Percentiles rank a stretch among this genome's conserved stretches.
These are phyloP conservation scores for Dicentrarchus labrax DNA, from an alignment of 2,113 vertebrate genomes.

Conservation along the genomic window DNA sequence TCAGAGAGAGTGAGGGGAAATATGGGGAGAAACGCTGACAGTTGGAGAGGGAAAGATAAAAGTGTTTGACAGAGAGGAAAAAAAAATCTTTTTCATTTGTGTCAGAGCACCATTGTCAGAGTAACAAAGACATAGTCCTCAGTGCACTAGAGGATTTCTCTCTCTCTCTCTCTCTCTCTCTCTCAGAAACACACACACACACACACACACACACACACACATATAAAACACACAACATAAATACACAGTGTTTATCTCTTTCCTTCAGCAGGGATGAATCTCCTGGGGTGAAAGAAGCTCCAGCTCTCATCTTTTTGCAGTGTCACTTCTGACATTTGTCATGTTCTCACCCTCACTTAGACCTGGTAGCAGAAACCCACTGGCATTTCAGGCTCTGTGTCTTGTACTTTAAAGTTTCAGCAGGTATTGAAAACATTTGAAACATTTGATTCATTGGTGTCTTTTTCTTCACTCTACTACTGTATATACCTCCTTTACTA, in stretches of 20 bases:
- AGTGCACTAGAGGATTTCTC: slow-evolving; percentile 69
- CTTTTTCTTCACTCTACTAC: not conserved
- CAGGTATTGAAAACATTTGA: slow-evolving; percentile 24
- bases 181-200: slow-evolving; percentile 31
- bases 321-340: slow-evolving; percentile 75
- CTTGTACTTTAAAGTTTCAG: slow-evolving; percentile 31
- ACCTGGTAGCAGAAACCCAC: slow-evolving; percentile 35
- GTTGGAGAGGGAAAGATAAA: slow-evolving; percentile 69
- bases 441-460: slow-evolving; percentile 7
- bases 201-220: slow-evolving; percentile 34
- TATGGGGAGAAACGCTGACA: slow-evolving; percentile 72
- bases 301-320: slow-evolving; percentile 70
- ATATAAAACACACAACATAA: slow-evolving; percentile 56
- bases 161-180: slow-evolving; percentile 31
- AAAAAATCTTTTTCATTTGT: slow-evolving; percentile 74
- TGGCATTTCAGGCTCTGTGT: slow-evolving; percentile 1
- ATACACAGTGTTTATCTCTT: slow-evolving; percentile 73
- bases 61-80: slow-evolving; percentile 67
- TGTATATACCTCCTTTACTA: not conserved
- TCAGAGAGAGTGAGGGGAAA: slow-evolving; percentile 48
- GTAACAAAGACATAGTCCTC: slow-evolving; percentile 77
- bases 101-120: slow-evolving; percentile 71
- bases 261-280: slow-evolving; percentile 68
- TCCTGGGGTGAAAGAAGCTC: slow-evolving; percentile 65
- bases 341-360: slow-evolving; percentile 63